Evolutionary conservation across 2,797 vertebrate genomes (phyloP), one percentile per base, ranked within the genome.

Genomic region (Esox lucius): DNA sequence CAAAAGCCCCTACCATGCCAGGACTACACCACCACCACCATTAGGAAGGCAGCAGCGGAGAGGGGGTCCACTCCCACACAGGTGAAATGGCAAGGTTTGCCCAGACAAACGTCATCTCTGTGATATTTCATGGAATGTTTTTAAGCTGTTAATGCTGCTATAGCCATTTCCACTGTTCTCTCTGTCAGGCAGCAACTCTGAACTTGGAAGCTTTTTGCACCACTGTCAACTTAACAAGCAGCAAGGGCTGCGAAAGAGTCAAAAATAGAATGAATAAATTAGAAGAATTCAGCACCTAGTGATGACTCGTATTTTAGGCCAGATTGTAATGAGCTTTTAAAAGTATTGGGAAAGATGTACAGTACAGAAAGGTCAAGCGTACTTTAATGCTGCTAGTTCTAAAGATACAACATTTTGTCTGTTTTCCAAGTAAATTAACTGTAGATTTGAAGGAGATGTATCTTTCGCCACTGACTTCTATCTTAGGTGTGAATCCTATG

Each of bases 11-110:
- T 61, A 7, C 66, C n/a, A 5, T 16, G 8, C 39, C 33, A 33
- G 33, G 33, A 24, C 67, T 4, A n/a, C 42, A 46, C 70, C 76
- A 74, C 74, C 51, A 53, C 7, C 19, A n/a, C 51, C 19, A 19
- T 17, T 53, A 53, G 65, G 59, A 75, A 75, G 31, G 68, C 72
- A 15, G 49, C 31, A 28, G 31, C 39, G 71, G 64, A 0, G 26
- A 65, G 71, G 68, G 66, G 69, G 51, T 68, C 28, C 64, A 70
- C 75, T 48, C 72, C 51, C 75, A 75, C 73, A 42, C 72, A 9
- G 28, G 48, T 68, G 75, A 78, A 75, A 76, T 68, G 65, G 76
- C 79, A 74, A 42, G 28, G 77, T 67, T 67, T 81, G 68, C 70
- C 73, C 75, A 42, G 59, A 71, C 72, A 24, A 78, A 72, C 71